phyloP scores from a whole-genome alignment of 2,797 vertebrate species.

The Cossypha heuglini region DNA sequence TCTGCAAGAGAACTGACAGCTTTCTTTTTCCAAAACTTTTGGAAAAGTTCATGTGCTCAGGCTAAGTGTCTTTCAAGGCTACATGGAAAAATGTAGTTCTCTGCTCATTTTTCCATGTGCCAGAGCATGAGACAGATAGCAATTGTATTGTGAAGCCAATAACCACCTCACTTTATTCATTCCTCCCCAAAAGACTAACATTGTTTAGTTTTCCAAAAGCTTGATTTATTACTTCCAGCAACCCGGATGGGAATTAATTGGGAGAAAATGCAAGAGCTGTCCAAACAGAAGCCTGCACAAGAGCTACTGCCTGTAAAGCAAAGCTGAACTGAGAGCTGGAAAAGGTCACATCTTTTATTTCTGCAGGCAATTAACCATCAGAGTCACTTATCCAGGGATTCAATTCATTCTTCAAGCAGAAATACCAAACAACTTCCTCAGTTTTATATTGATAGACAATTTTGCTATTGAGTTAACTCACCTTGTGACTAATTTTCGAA shows the following conservation, averaged over 20 bases:
- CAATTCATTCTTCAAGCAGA: not conserved
- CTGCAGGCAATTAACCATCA: not conserved
- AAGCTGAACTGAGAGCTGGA: not conserved
- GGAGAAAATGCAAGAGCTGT: conserved; percentile 1
- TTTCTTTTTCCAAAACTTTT: not conserved
- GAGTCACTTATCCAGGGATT: not conserved
- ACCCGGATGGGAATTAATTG: not conserved
- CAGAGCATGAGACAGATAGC: not conserved
- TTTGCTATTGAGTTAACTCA: not conserved
- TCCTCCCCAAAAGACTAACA: not conserved
- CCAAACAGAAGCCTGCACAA: conserved; percentile 4
- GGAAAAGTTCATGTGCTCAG: not conserved
- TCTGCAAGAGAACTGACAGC: not conserved
- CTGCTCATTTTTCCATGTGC: not conserved
- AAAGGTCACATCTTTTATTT: conserved; percentile 1
- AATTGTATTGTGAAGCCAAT: not conserved
- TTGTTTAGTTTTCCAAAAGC: not conserved
- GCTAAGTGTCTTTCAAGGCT: not conserved
- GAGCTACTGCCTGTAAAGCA: not conserved
- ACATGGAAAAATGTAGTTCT: not conserved
- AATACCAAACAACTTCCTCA: not conserved
- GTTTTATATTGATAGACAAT: not conserved
- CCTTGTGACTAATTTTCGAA: not conserved
- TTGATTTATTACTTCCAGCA: conserved; percentile 16
- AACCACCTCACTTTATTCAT: not conserved